Evolutionary conservation across 64 coral and sea anemone species (phyloP).

Genomic region (Dendronephthya gigantea): DNA sequence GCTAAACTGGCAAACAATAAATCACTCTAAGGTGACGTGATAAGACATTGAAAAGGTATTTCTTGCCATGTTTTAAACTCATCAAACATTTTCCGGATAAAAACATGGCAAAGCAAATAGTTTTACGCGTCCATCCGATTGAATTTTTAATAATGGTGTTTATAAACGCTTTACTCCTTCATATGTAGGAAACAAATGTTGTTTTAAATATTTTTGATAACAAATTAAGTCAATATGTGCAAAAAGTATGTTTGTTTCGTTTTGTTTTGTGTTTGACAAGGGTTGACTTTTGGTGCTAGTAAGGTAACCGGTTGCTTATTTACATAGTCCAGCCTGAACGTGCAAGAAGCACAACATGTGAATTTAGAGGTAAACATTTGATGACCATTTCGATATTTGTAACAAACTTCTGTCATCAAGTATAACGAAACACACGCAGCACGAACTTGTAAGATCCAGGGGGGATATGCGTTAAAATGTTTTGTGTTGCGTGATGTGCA

Average conservation of each 20-base stretch:
- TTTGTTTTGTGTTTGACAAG: background rate
- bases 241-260: background rate
- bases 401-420: too few species aligned
- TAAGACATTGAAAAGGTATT: background rate
- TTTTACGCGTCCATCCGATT: background rate
- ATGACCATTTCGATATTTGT: too few species aligned
- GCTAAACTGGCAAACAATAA: background rate
- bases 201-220: background rate
- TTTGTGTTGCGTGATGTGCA: too few species aligned
- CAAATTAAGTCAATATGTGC: too few species aligned
- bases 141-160: background rate
- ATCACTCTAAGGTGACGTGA: slow-evolving; percentile 7
- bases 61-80: background rate
- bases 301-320: too few species aligned
- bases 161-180: background rate
- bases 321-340: too few species aligned
- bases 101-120: background rate
- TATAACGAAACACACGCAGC: too few species aligned
- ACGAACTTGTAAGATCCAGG: too few species aligned
- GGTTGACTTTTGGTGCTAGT: background rate
- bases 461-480: too few species aligned
- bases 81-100: slow-evolving; percentile 6
- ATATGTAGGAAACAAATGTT: background rate
- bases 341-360: too few species aligned
- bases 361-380: too few species aligned